These are phyloP conservation scores for Perca flavescens DNA, from an alignment of 2,113 vertebrate genomes.

Conservation along the genomic window DNA sequence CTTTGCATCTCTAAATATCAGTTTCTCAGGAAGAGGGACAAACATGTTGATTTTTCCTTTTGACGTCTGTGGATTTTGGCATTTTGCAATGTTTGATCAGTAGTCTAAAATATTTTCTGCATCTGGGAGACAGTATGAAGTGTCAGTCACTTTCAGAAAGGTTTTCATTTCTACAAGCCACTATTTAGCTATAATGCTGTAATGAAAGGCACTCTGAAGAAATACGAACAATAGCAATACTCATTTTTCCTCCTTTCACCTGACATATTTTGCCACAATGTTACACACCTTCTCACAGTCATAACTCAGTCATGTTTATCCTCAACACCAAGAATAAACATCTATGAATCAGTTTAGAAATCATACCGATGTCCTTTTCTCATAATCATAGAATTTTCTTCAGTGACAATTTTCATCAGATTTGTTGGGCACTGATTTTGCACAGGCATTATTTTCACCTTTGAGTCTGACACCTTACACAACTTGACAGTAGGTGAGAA, in stretches of 20 bases:
- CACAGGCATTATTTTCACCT: not conserved
- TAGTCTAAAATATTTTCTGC: not conserved
- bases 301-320: not conserved
- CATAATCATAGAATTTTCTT: not conserved
- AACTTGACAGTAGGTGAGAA: not conserved
- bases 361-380: not conserved
- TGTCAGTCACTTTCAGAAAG: not conserved
- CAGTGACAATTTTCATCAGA: not conserved
- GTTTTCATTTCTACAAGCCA: not conserved
- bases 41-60: not conserved
- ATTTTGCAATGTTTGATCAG: not conserved
- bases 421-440: not conserved
- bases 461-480: not conserved
- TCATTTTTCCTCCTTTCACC: not conserved
- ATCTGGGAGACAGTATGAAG: not conserved
- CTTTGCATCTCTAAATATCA: constrained; percentile 18
- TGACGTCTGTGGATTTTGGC: not conserved
- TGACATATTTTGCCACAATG: not conserved
- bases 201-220: not conserved
- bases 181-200: not conserved
- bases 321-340: not conserved
- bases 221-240: not conserved
- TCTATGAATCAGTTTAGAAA: not conserved
- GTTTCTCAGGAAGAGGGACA: not conserved
- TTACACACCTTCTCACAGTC: not conserved